phyloP scores from a whole-genome alignment of 2,888 invertebrate genomes.

The Ryuthela nishihirai region DNA sequence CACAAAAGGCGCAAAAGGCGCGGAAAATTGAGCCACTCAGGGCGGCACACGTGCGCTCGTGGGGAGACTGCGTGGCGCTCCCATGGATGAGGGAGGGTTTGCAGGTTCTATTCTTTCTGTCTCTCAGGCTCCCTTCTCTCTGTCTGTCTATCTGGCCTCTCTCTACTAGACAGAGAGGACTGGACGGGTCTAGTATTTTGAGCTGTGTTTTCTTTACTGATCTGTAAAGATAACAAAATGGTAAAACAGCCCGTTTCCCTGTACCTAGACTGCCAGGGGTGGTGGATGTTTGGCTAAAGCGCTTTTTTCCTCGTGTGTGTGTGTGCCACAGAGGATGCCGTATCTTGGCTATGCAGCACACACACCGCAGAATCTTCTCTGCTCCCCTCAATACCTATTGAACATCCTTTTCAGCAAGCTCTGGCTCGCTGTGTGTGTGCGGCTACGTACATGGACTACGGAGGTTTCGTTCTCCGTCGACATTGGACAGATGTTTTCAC shows the following conservation, averaged over 20 bases:
- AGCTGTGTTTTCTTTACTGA: slow-evolving; percentile 37
- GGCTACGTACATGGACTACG: too few relatives aligned
- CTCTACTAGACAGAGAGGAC: not conserved
- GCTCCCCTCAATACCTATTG: too few relatives aligned
- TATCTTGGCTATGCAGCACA: too few relatives aligned
- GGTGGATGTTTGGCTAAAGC: too few relatives aligned
- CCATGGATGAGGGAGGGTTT: not conserved
- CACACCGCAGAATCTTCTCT: too few relatives aligned
- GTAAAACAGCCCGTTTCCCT: slow-evolving; percentile 38
- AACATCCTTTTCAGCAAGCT: too few relatives aligned
- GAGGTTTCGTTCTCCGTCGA: too few relatives aligned
- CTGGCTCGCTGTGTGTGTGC: too few relatives aligned
- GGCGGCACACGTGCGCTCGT: slow-evolving; percentile 17
- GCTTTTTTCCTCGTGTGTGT: too few relatives aligned
- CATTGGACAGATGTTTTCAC: too few relatives aligned
- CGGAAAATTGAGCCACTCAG: slow-evolving; percentile 33
- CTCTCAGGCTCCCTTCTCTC: not conserved
- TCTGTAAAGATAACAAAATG: slow-evolving; percentile 39
- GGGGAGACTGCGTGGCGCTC: slow-evolving; percentile 17
- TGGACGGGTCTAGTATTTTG: slow-evolving; percentile 25
- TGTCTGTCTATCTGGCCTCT: not conserved
- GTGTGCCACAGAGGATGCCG: too few relatives aligned
- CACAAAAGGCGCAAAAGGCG: slow-evolving; percentile 33
- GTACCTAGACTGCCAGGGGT: too few relatives aligned
- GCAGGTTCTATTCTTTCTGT: not conserved